These are phyloP conservation scores for Sebastolobus altivelis DNA, from an alignment of 2,797 vertebrate species.

Conservation along the genomic window DNA sequence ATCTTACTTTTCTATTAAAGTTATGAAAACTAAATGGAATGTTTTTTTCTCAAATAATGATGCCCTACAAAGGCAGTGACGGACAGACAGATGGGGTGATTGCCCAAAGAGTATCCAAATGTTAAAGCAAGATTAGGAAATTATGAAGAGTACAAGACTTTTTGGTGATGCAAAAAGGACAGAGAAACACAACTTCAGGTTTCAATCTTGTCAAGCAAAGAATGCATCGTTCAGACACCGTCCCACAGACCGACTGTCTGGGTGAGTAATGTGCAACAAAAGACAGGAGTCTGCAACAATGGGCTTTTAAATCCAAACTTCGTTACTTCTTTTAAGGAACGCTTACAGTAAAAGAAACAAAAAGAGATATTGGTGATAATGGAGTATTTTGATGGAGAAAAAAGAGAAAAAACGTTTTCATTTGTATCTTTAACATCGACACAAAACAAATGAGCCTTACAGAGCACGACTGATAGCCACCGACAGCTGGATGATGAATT, in stretches of 20 bases:
- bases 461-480: slow-evolving; percentile 5
- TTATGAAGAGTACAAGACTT: not conserved
- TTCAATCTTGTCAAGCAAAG: slow-evolving; percentile 4
- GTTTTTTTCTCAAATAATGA: not conserved
- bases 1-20: slow-evolving; percentile 17
- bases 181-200: slow-evolving; percentile 11
- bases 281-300: slow-evolving; percentile 1
- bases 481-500: slow-evolving; percentile 55
- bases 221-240: not conserved
- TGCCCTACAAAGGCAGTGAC: not conserved
- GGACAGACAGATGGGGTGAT: not conserved
- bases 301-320: slow-evolving; percentile 8
- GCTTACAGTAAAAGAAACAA: not conserved
- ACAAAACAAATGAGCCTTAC: slow-evolving; percentile 38
- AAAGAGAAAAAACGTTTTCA: not conserved
- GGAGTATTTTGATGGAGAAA: not conserved
- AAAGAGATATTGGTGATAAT: not conserved
- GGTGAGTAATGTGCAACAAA: not conserved
- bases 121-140: slow-evolving; percentile 10
- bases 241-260: not conserved
- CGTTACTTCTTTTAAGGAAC: not conserved
- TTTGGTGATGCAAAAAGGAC: not conserved
- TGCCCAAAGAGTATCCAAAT: slow-evolving; percentile 16
- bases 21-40: not conserved
- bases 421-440: slow-evolving; percentile 4